These are phyloP conservation scores for Endotricha flammealis DNA, from an alignment of 2,888 invertebrate genomes.

Conservation along the genomic window DNA sequence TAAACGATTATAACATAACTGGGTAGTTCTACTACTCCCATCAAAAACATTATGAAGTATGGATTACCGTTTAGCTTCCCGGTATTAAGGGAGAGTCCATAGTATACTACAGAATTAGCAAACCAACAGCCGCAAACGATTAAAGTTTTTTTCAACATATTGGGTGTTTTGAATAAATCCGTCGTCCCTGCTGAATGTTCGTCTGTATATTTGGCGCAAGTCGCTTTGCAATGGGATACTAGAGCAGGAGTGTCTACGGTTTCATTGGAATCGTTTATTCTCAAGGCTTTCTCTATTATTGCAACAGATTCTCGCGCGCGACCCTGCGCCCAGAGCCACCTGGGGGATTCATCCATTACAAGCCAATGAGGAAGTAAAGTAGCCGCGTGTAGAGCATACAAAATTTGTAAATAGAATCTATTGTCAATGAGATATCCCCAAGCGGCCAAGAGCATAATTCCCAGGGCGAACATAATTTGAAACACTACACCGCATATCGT, in stretches of 20 bases:
- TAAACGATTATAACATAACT: conserved; percentile 86
- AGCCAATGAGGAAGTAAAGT: conserved; percentile 88
- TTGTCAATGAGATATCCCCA: conserved; percentile 89
- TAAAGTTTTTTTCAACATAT: conserved; percentile 85
- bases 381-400: conserved; percentile 86
- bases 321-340: conserved; percentile 93
- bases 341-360: conserved; percentile 91
- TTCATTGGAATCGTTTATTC: conserved; percentile 81
- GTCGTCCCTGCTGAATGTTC: conserved; percentile 79
- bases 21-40: conserved; percentile 89
- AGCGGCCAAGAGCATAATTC: conserved; percentile 88
- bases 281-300: conserved; percentile 85
- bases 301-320: conserved; percentile 84
- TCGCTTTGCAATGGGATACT: conserved; percentile 80
- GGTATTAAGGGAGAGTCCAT: conserved; percentile 88
- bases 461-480: conserved; percentile 87
- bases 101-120: conserved; percentile 91
- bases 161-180: conserved; percentile 88
- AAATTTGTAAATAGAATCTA: conserved; percentile 84
- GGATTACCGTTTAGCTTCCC: conserved; percentile 89
- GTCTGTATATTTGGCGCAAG: conserved; percentile 62
- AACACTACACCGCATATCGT: conserved; percentile 89
- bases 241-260: conserved; percentile 81
- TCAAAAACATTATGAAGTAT: conserved; percentile 86
- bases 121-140: conserved; percentile 92